phyloP scores from a whole-genome alignment of 2,113 vertebrate genomes.

The Grammomys surdaster region DNA sequence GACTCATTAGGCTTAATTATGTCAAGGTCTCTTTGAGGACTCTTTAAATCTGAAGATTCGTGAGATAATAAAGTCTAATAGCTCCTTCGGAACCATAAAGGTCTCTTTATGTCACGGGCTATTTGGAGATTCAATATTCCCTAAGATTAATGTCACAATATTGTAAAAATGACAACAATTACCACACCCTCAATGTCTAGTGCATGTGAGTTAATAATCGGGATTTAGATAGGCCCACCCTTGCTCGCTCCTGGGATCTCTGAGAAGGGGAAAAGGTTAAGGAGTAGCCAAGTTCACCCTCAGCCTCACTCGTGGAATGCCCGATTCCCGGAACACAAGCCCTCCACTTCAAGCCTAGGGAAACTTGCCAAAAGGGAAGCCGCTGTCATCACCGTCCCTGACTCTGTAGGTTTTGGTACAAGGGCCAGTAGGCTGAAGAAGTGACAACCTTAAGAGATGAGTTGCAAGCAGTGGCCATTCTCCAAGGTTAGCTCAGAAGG shows the following conservation, averaged over 20 bases:
- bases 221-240: conserved; percentile 38
- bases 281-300: neutral
- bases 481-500: neutral
- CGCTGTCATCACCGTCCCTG: neutral
- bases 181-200: conserved; percentile 73
- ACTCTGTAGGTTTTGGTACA: too few relatives aligned
- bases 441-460: neutral
- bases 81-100: conserved; percentile 84
- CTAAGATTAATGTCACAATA: conserved; percentile 80
- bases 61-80: conserved; percentile 87
- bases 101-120: conserved; percentile 86
- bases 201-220: conserved; percentile 47
- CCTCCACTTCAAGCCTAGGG: neutral
- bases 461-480: neutral
- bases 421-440: neutral
- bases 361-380: neutral
- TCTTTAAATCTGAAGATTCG: conserved; percentile 86
- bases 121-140: conserved; percentile 86
- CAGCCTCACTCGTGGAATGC: too few relatives aligned
- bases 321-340: neutral
- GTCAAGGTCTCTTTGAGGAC: conserved; percentile 83
- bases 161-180: conserved; percentile 80
- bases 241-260: neutral
- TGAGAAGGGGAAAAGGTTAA: conserved; percentile 61
- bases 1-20: conserved; percentile 86